These are phyloP conservation scores for Megaceryle torquata DNA, from an alignment of 2,113 vertebrate genomes.

Conservation along the genomic window DNA sequence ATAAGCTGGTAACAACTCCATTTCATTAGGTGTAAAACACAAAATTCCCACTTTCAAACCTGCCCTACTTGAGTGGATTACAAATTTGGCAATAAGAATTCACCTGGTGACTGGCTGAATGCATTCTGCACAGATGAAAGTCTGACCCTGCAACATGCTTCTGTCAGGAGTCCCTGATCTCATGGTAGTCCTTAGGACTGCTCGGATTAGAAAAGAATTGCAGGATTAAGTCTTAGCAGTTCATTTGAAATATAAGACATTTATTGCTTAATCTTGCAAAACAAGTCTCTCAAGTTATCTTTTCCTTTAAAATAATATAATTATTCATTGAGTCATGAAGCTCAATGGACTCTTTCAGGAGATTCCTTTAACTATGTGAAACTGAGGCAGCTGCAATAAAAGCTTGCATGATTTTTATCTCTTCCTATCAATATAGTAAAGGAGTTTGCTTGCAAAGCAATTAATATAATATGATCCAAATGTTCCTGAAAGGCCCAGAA, in stretches of 20 bases:
- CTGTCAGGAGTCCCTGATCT: constrained; percentile 39
- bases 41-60: constrained; percentile 38
- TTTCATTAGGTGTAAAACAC: too few species aligned
- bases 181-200: constrained; percentile 19
- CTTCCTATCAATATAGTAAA: neutral
- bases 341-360: constrained; percentile 23
- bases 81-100: neutral
- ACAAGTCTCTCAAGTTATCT: constrained; percentile 38
- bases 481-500: neutral
- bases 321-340: constrained; percentile 19
- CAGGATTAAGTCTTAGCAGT: constrained; percentile 45
- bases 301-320: constrained; percentile 37
- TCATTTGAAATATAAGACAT: constrained; percentile 57
- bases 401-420: neutral
- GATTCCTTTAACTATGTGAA: neutral
- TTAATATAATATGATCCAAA: neutral
- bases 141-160: constrained; percentile 2
- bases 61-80: neutral
- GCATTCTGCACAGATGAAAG: constrained; percentile 5
- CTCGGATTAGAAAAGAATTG: constrained; percentile 30
- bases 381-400: neutral
- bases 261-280: constrained; percentile 61
- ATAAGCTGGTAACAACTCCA: too few species aligned
- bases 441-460: neutral
- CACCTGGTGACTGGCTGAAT: neutral